Conservation (phyloP, 2,888 invertebrate genomes). For the Nymphalis urticae region DNA sequence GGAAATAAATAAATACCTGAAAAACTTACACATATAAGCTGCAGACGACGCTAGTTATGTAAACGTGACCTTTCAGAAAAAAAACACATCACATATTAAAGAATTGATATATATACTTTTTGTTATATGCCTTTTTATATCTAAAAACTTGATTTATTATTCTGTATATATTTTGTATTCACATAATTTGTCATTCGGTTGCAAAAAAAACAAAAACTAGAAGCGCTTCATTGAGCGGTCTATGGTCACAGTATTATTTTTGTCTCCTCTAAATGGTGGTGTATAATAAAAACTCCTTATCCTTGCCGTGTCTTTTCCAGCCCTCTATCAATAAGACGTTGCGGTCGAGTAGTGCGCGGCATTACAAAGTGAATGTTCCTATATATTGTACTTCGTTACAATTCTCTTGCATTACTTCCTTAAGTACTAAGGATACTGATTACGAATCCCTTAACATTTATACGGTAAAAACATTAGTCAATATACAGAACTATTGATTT, state of each 20-base stretch:
- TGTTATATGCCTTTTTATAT: too few relatives aligned
- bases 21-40: too few relatives aligned
- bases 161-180: too few relatives aligned
- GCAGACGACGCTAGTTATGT: too few relatives aligned
- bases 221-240: neutral
- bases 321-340: conserved; percentile 26
- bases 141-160: too few relatives aligned
- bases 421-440: neutral
- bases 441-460: neutral
- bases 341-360: conserved; percentile 42
- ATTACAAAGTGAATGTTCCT: conserved; percentile 39
- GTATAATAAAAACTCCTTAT: conserved; percentile 1
- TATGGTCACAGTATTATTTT: neutral
- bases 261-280: neutral
- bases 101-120: too few relatives aligned
- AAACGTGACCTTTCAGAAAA: too few relatives aligned
- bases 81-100: too few relatives aligned
- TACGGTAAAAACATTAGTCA: neutral
- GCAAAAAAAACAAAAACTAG: neutral
- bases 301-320: neutral
- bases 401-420: conserved; percentile 8
- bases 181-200: too few relatives aligned
- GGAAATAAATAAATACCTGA: too few relatives aligned
- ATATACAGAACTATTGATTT: too few relatives aligned
- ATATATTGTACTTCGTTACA: conserved; percentile 28